These are phyloP conservation scores for Porites cylindrica DNA, from an alignment of 92 coral and sea anemone genomes.

Conservation along the genomic window DNA sequence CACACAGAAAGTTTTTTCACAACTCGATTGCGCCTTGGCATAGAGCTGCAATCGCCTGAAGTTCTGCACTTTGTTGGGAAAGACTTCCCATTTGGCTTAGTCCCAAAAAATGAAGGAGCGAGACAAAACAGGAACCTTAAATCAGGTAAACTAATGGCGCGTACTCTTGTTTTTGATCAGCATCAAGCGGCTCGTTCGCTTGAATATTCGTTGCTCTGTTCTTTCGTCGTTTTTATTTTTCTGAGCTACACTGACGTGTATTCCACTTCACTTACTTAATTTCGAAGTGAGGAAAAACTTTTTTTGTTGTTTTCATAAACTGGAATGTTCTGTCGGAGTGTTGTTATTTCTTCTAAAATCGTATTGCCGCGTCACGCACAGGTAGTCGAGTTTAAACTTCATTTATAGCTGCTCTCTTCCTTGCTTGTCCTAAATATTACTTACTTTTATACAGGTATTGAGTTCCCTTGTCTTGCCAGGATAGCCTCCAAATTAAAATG, in stretches of 20 bases:
- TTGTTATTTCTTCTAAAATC: slow-evolving; percentile 27
- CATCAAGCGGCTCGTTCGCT: not conserved
- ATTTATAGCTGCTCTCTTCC: too few relatives aligned
- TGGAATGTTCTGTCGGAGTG: slow-evolving; percentile 10
- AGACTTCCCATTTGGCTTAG: not conserved
- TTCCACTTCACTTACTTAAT: not conserved
- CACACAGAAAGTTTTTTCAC: not conserved
- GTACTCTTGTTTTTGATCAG: slow-evolving; percentile 22
- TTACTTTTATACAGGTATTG: not conserved
- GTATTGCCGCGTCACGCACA: slow-evolving; percentile 49
- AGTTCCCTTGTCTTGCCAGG: not conserved
- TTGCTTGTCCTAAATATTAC: too few relatives aligned
- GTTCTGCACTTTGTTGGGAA: slow-evolving; percentile 14
- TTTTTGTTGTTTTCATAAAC: slow-evolving; percentile 35
- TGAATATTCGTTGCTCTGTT: not conserved
- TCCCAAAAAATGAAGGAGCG: slow-evolving; percentile 63
- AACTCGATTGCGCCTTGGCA: slow-evolving; percentile 41
- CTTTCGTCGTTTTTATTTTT: not conserved
- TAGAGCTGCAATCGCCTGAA: slow-evolving; percentile 10
- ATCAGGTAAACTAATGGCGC: slow-evolving; percentile 62
- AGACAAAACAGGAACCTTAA: slow-evolving; percentile 61
- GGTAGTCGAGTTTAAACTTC: not conserved
- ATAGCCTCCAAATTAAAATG: slow-evolving; percentile 2
- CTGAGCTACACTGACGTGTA: not conserved
- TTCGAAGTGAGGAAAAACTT: slow-evolving; percentile 7